Base-by-base conservation (phyloP, 2,113 vertebrate species). In the Vimba vimba region DNA sequence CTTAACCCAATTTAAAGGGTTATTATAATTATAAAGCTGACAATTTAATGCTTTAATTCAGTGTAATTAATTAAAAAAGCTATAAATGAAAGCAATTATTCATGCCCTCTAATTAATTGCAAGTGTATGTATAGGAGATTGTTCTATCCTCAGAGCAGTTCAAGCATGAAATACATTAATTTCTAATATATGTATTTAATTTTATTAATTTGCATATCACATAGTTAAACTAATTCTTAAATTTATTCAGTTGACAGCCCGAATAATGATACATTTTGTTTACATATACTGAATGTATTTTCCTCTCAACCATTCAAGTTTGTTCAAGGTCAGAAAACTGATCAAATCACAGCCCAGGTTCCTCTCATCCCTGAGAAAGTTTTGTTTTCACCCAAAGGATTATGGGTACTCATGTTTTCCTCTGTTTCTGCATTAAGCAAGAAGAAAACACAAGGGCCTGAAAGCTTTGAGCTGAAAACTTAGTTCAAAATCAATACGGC, bases 331-430 rank as follows among this genome's bases (percentile, higher is more conserved):
- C 78, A 73, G 19, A 19, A 15, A 59, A 75, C 39, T 73, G 8
- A 39, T 80, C 21, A 15, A 76, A 79, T 74, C 10, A 30, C 64
- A 85, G 64, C 13, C 25, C 89, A 86, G 66, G 83, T 60, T 25
- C 66, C 33, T 12, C 57, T 27, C 25, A n/a, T 52, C 68, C 55
- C 79, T 83, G 75, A 86, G 84, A 39, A 83, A 71, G 64, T 64
- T 69, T 88, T 80, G 47, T 91, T 89, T 88, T 76, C 78, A 25
- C 79, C 81, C 39, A 50, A 43, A 80, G 69, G 66, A 82, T 87
- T 55, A 85, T 21, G 25, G 78, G 79, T 85, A 69, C 45, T 77
- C 50, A 12, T 79, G 81, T 45, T 33, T 90, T 85, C 71, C 85
- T 82, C 77, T 69, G 71, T 69, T 82, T 81, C 60, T 71, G 69